Evolutionary conservation across 2,113 vertebrate species (phyloP).

Genomic region (Vombatus ursinus): DNA sequence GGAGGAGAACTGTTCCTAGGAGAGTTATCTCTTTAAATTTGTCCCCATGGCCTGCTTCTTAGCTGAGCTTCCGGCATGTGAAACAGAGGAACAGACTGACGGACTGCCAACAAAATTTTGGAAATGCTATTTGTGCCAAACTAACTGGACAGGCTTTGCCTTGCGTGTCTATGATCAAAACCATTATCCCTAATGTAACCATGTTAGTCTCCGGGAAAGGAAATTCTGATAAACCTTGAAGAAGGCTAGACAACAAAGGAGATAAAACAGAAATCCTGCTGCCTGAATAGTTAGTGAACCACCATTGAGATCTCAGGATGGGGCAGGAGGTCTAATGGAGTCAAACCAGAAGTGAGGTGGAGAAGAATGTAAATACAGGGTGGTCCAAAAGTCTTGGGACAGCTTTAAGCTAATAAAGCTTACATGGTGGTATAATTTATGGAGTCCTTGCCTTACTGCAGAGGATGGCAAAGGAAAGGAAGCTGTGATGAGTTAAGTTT

Average conservation of each 20-base stretch:
- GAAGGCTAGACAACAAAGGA: neutral
- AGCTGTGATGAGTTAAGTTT: neutral
- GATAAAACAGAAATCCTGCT: neutral
- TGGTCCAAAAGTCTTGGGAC: neutral
- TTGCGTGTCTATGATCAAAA: neutral
- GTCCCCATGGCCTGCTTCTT: neutral
- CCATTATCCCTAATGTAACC: neutral
- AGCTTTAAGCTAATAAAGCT: neutral
- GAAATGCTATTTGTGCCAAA: neutral
- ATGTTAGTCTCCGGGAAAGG: neutral
- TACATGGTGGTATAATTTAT: neutral
- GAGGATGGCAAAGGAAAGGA: neutral
- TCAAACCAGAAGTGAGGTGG: neutral
- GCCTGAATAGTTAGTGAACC: neutral
- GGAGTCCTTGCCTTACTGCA: neutral
- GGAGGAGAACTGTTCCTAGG: neutral
- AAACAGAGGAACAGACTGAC: neutral
- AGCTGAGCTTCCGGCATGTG: neutral
- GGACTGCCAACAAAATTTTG: neutral
- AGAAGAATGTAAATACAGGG: neutral
- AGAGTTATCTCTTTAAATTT: constrained; percentile 14
- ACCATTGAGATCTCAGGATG: neutral
- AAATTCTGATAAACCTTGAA: neutral
- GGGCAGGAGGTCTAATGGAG: neutral
- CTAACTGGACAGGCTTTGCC: neutral